Percentiles rank a stretch among this genome's conserved stretches.
phyloP scores from a whole-genome alignment of 2,113 vertebrate species.

The Hyperoodon ampullatus region DNA sequence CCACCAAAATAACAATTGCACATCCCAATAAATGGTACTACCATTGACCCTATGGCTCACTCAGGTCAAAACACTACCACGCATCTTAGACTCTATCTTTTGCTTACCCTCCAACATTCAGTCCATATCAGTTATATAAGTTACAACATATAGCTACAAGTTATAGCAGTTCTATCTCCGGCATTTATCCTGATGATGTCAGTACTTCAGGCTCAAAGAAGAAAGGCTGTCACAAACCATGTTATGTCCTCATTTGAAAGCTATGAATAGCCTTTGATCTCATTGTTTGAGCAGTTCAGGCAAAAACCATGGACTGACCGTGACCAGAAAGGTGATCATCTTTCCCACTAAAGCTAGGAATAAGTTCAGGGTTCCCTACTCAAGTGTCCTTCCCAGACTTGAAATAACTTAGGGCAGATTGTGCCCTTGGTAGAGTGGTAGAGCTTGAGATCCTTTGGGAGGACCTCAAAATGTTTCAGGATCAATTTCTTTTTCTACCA shows the following conservation, averaged over 20 bases:
- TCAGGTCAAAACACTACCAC: background rate
- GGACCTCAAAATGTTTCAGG: background rate
- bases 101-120: background rate
- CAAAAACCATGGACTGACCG: background rate
- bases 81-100: background rate
- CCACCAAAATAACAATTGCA: background rate
- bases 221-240: background rate
- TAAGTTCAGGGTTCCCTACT: background rate
- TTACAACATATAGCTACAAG: background rate
- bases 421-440: background rate
- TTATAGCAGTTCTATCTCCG: background rate
- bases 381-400: background rate
- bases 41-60: background rate
- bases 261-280: background rate
- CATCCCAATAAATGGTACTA: background rate
- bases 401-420: background rate
- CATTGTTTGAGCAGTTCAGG: background rate
- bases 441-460: background rate
- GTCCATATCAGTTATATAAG: background rate
- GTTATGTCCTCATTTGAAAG: background rate
- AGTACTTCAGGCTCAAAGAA: background rate
- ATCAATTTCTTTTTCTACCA: background rate
- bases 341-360: background rate
- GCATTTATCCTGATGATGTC: background rate
- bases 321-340: background rate